Conservation (phyloP, 2,888 invertebrate genomes). For the Physocephala rufipes region DNA sequence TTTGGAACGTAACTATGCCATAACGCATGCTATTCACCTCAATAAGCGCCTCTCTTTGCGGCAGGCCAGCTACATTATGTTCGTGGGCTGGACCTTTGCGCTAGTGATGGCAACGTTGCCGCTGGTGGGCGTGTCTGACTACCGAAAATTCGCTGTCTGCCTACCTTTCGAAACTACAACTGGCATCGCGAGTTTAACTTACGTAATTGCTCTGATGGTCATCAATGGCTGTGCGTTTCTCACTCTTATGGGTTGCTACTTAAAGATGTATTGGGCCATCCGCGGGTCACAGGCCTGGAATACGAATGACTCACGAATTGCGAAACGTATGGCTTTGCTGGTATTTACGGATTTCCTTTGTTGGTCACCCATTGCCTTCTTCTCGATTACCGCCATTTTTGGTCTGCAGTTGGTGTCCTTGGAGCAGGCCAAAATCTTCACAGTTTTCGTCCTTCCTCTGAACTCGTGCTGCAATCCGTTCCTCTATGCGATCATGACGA, state of each 20-base stretch:
- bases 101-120: slow-evolving; percentile 88
- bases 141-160: slow-evolving; percentile 96
- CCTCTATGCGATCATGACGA: slow-evolving; percentile 95
- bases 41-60: slow-evolving; percentile 92
- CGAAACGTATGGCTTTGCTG: slow-evolving; percentile 94
- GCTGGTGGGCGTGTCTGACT: slow-evolving; percentile 90
- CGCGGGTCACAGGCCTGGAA: slow-evolving; percentile 98
- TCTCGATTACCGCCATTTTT: slow-evolving; percentile 92
- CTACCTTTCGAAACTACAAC: slow-evolving; percentile 91
- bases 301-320: slow-evolving; percentile 94
- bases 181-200: slow-evolving; percentile 80
- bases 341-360: slow-evolving; percentile 98
- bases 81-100: slow-evolving; percentile 91
- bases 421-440: slow-evolving; percentile 95
- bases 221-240: slow-evolving; percentile 94
- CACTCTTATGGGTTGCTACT: slow-evolving; percentile 93
- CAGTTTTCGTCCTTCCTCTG: slow-evolving; percentile 93
- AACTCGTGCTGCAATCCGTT: slow-evolving; percentile 99
- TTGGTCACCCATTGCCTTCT: slow-evolving; percentile 98
- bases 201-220: slow-evolving; percentile 89
- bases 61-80: slow-evolving; percentile 92
- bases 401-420: slow-evolving; percentile 90
- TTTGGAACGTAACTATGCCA: slow-evolving; percentile 94
- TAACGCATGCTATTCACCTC: slow-evolving; percentile 96
- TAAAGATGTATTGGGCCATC: slow-evolving; percentile 97